Conservation (phyloP, 2,888 invertebrate species). For the Allolobophora icterica region DNA sequence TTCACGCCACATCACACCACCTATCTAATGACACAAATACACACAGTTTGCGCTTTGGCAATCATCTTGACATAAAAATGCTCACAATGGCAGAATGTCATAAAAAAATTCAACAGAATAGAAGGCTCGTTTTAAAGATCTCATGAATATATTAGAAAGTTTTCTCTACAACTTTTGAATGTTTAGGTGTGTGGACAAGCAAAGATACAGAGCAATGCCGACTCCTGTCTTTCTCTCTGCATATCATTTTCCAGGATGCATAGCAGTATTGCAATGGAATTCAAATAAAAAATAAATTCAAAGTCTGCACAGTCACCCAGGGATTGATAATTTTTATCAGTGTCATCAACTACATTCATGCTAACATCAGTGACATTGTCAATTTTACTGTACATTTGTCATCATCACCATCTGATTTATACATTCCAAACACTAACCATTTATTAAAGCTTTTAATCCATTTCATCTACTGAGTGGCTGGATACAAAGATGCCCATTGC, state of each 20-base stretch:
- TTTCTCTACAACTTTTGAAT: neutral
- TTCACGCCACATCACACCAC: neutral
- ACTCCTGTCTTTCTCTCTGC: neutral
- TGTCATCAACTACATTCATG: neutral
- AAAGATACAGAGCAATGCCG: neutral
- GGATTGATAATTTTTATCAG: neutral
- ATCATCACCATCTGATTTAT: neutral
- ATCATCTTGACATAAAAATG: neutral
- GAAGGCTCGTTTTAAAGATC: neutral
- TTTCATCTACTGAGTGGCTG: neutral
- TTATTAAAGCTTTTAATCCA: neutral
- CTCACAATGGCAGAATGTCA: neutral
- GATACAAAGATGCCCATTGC: neutral
- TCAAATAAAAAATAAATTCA: neutral
- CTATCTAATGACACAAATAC: neutral
- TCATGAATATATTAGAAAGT: neutral
- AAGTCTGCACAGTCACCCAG: neutral
- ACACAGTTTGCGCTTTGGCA: neutral
- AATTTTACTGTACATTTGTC: neutral
- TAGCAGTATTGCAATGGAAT: neutral
- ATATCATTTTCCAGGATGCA: neutral
- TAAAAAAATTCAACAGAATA: neutral
- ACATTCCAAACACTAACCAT: neutral
- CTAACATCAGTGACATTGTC: neutral
- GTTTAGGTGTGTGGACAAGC: neutral